Percentiles rank a stretch among this genome's conserved stretches.
phyloP scores from a whole-genome alignment of 1,140 invertebrate genomes.

The Cheumatopsyche charites region DNA sequence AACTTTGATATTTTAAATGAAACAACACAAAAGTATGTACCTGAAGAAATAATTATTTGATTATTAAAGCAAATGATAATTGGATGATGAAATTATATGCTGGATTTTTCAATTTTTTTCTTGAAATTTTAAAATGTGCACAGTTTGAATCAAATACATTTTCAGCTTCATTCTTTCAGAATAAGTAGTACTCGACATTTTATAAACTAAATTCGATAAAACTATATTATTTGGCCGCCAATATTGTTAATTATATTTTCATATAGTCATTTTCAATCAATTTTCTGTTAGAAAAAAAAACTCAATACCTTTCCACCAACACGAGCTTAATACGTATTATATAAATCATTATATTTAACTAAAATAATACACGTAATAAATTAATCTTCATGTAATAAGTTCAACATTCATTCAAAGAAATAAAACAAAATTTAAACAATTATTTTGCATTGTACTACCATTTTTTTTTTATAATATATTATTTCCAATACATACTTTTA shows the following conservation, averaged over 20 bases:
- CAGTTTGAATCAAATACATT: no score
- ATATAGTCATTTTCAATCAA: background rate
- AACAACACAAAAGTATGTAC: slow-evolving; percentile 21
- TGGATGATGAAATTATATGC: background rate
- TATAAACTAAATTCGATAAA: no score
- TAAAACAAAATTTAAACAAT: background rate
- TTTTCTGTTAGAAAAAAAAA: background rate
- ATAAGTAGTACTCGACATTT: no score
- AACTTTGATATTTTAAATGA: background rate
- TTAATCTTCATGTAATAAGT: background rate
- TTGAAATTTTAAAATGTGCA: no score
- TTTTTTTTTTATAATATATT: background rate
- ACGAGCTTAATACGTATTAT: slow-evolving; percentile 30
- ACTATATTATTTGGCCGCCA: no score
- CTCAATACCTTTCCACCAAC: background rate
- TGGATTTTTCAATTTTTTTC: background rate
- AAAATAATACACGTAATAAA: slow-evolving; percentile 6
- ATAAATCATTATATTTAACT: slow-evolving; percentile 19
- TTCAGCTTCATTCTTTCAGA: no score
- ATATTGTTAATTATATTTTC: slow-evolving; percentile 1
- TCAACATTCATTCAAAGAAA: no score
- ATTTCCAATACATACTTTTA: background rate
- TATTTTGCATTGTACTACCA: background rate
- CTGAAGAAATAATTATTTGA: background rate
- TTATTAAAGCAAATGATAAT: no score